Percentiles rank a stretch among this genome's conserved stretches.
Evolutionary conservation across 2,888 invertebrate species (phyloP).

Genomic region (Dendrolimus pini): DNA sequence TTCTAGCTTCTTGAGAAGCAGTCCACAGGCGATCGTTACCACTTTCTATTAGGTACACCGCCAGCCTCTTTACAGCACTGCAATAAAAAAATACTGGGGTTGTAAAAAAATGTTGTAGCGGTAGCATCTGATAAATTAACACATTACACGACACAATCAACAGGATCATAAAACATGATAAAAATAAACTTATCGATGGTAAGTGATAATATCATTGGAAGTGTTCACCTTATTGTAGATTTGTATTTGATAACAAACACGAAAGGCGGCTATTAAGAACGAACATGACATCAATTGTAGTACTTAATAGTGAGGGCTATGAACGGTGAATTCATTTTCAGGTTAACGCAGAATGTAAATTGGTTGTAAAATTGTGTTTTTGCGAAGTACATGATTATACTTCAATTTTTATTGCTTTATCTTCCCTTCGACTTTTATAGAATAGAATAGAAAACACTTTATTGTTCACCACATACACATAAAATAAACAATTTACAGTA

Average conservation of each 20-base stretch:
- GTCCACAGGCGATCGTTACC: background rate
- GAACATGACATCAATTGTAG: background rate
- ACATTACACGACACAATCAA: background rate
- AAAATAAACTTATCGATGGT: background rate
- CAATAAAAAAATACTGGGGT: background rate
- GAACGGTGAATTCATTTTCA: too few relatives aligned
- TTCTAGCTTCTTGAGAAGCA: too few relatives aligned
- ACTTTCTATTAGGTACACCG: background rate
- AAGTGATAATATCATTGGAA: background rate
- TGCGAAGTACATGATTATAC: too few relatives aligned
- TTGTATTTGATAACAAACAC: background rate
- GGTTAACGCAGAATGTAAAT: too few relatives aligned
- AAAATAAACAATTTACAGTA: too few relatives aligned
- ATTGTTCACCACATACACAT: too few relatives aligned
- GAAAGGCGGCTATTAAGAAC: background rate
- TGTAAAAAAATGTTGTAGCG: background rate
- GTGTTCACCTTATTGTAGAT: background rate
- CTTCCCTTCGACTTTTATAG: too few relatives aligned
- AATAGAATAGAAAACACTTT: too few relatives aligned
- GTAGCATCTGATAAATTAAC: background rate
- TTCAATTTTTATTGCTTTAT: too few relatives aligned
- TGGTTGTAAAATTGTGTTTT: too few relatives aligned
- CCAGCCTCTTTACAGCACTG: background rate
- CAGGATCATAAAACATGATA: background rate
- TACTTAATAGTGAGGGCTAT: too few relatives aligned